Base-by-base conservation (phyloP, 2,888 invertebrate genomes). In the Oscheius sp. region DNA sequence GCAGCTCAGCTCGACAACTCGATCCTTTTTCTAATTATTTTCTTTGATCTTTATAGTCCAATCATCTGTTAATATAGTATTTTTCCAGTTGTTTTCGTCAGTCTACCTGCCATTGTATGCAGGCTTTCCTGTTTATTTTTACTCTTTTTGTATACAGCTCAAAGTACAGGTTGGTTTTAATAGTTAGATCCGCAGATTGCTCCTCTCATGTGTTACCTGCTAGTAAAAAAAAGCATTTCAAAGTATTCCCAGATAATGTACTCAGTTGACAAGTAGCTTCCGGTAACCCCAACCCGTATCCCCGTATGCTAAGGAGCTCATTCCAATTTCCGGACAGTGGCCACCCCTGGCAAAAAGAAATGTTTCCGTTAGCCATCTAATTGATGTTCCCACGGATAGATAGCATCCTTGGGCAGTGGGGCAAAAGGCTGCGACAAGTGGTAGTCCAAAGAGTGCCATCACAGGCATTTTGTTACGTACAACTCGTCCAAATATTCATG, bases 351-450 rank as follows among this genome's bases (percentile, higher is more conserved):
- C 43, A 61, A 61, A 61, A 61, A 61, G 41, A 43, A 61, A 18
- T 61, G 43, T 61, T 61, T 43, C 25, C 55, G 21, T 21, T 35
- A 18, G 43, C 45, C 21, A n/a, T n/a, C 61, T 61, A 61, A 61
- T 61, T 61, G 61, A 61, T 61, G 61, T 61, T 61, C 61, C 61
- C 61, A 61, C 43, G 61, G 61, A 61, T 43, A 16, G 43, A 61
- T 61, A 43, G 49, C 49, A 16, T 49, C 49, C 49, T 49, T 21
- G 13, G 49, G 49, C n/a, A 49, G 13, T 13, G 49, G 49, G 49
- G 35, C 35, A 49, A 49, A 49, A 21, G 49, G 49, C 35, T 35
- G 5, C 35, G 9, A 35, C 35, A 35, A 35, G 35, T 35, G 35
- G 35, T 35, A 35, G 35, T 6, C 35, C 35, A 35, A 35, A 35